phyloP scores from a whole-genome alignment of 37 sponge, comb jelly and placozoan species.

The Chondrosia reniformis region DNA sequence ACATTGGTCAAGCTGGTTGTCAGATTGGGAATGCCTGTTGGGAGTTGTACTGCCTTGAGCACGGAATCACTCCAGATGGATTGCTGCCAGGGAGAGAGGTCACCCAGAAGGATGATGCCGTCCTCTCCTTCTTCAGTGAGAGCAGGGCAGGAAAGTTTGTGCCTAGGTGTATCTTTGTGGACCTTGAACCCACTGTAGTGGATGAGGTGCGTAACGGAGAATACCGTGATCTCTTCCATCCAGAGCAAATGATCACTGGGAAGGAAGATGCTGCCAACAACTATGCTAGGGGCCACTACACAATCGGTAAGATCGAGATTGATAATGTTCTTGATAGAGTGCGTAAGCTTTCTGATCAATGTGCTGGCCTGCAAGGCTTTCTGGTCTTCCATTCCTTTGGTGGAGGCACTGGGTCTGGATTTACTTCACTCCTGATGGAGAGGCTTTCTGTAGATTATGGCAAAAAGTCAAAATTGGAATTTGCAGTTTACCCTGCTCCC shows the following conservation, averaged over 20 bases:
- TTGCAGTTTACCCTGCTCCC: slow-evolving; percentile 95
- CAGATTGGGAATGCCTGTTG: slow-evolving; percentile 96
- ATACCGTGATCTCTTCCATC: slow-evolving; percentile 93
- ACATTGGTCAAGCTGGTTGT: slow-evolving; percentile 81
- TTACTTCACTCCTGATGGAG: slow-evolving; percentile 94
- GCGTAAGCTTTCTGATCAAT: slow-evolving; percentile 85
- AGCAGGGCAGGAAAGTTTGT: slow-evolving; percentile 92
- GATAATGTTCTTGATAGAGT: slow-evolving; percentile 80
- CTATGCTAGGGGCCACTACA: slow-evolving; percentile 99
- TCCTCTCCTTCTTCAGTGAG: slow-evolving; percentile 94
- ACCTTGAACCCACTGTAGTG: slow-evolving; percentile 86
- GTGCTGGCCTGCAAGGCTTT: slow-evolving; percentile 86
- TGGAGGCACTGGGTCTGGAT: slow-evolving; percentile 97
- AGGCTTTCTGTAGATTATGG: slow-evolving; percentile 95
- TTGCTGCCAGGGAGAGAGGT: slow-evolving; percentile 67
- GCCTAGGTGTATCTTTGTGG: slow-evolving; percentile 86
- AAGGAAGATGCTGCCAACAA: slow-evolving; percentile 99
- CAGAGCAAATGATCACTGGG: slow-evolving; percentile 95
- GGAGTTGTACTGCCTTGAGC: slow-evolving; percentile 89
- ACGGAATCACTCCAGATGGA: slow-evolving; percentile 89
- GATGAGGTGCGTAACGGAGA: slow-evolving; percentile 91
- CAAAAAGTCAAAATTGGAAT: slow-evolving; percentile 96
- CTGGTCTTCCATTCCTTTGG: slow-evolving; percentile 96
- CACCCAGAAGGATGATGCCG: slow-evolving; percentile 85
- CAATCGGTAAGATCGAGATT: slow-evolving; percentile 84